phyloP scores from a whole-genome alignment of 2,888 invertebrate species.

The Crocallis elinguaria region DNA sequence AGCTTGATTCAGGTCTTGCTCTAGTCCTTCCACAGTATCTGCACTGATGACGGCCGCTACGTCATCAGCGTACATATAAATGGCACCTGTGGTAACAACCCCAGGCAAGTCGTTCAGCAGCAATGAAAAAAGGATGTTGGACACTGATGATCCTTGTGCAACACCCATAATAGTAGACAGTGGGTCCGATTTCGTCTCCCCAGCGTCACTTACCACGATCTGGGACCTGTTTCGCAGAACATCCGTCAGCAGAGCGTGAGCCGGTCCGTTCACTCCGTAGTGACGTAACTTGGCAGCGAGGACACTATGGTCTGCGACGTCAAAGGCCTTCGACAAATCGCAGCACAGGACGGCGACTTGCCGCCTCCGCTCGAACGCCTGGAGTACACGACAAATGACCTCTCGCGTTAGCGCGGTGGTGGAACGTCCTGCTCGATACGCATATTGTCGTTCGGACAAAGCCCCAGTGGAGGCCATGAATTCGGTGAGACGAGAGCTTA shows the following conservation, averaged over 20 bases:
- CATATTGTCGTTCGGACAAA: too few species aligned
- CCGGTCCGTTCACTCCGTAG: conserved; percentile 1
- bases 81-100: background rate
- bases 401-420: conserved; percentile 1
- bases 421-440: background rate
- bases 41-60: background rate
- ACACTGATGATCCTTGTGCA: conserved; percentile 12
- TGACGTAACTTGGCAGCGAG: background rate
- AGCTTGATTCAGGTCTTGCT: background rate
- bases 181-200: background rate
- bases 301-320: background rate
- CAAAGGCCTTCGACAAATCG: too few species aligned
- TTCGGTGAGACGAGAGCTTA: background rate
- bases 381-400: background rate
- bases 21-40: background rate
- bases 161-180: background rate
- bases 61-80: background rate
- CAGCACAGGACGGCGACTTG: too few species aligned
- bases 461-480: background rate
- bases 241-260: background rate
- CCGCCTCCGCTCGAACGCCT: background rate
- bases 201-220: background rate
- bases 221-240: background rate
- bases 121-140: background rate
- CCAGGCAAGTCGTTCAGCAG: background rate